Percentiles rank a stretch among this genome's conserved stretches.
Conservation (phyloP, 2,113 vertebrate genomes). For the Dromiciops gliroides region DNA sequence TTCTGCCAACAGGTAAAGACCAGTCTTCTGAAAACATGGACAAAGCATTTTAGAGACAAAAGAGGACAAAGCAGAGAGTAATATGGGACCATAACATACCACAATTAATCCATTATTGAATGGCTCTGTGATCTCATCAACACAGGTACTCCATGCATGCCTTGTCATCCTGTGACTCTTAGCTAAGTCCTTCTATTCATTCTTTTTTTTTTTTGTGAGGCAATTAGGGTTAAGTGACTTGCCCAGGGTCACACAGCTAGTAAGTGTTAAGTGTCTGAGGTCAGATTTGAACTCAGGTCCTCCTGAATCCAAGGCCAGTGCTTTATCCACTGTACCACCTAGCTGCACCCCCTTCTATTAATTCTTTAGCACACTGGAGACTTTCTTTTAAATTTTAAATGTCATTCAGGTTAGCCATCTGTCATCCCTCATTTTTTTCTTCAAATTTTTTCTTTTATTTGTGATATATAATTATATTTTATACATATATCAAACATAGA, state of each 20-base stretch:
- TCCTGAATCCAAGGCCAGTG: too few relatives aligned
- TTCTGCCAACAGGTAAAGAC: not conserved
- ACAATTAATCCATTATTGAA: not conserved
- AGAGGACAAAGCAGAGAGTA: not conserved
- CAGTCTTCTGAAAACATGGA: not conserved
- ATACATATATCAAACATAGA: too few relatives aligned
- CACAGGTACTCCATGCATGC: not conserved
- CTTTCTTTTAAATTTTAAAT: not conserved
- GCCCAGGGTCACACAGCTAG: too few relatives aligned
- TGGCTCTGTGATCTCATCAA: not conserved
- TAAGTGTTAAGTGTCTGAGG: too few relatives aligned
- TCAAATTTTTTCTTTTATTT: too few relatives aligned
- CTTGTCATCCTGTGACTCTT: not conserved
- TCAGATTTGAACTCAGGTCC: too few relatives aligned
- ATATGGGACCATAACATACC: not conserved
- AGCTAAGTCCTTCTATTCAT: not conserved
- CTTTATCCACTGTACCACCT: too few relatives aligned
- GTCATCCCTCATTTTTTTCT: too few relatives aligned
- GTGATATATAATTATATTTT: too few relatives aligned
- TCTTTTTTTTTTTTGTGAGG: too few relatives aligned
- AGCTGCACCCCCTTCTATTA: too few relatives aligned
- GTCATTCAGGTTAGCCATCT: not conserved
- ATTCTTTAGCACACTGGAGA: not conserved
- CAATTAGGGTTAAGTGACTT: too few relatives aligned
- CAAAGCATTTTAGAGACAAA: not conserved